Percentiles rank a stretch among this genome's conserved stretches.
phyloP scores from a whole-genome alignment of 2,113 vertebrate species.

The Platysteira castanea region DNA sequence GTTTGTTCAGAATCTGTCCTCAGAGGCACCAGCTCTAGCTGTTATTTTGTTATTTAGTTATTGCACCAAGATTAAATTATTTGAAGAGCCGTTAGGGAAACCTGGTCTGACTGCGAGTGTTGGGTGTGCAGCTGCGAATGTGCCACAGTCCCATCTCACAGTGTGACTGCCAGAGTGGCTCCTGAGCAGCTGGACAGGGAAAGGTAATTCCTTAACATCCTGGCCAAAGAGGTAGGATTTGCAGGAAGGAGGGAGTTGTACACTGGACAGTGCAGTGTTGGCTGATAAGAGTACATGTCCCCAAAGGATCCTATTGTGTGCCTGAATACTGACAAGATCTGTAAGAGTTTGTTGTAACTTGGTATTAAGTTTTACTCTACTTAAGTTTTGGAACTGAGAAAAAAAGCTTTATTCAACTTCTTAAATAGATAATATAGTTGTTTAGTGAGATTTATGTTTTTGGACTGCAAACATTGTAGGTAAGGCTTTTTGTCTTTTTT shows the following conservation, averaged over 20 bases:
- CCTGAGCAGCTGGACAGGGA: not conserved
- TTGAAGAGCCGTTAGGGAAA: not conserved
- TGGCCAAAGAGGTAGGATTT: not conserved
- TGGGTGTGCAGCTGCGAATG: accelerated
- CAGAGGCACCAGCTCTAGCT: not conserved
- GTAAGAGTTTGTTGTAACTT: not conserved
- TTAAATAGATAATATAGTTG: not conserved
- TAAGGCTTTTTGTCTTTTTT: not conserved
- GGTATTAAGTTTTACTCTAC: not conserved
- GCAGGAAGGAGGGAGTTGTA: not conserved
- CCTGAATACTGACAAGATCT: not conserved
- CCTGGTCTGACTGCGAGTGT: not conserved
- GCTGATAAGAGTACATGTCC: not conserved
- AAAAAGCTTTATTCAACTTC: not conserved
- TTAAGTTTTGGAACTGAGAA: not conserved
- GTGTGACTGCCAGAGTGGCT: not conserved
- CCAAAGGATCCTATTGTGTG: not conserved
- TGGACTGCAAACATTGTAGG: not conserved
- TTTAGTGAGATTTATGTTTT: not conserved
- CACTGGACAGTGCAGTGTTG: not conserved
- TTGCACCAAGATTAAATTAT: not conserved
- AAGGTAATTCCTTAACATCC: not conserved
- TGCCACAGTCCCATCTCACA: accelerated
- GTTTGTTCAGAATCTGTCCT: not conserved
- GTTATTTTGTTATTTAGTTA: not conserved